Conservation (phyloP, 1,140 invertebrate species). For the Hypsibius dujardini region DNA sequence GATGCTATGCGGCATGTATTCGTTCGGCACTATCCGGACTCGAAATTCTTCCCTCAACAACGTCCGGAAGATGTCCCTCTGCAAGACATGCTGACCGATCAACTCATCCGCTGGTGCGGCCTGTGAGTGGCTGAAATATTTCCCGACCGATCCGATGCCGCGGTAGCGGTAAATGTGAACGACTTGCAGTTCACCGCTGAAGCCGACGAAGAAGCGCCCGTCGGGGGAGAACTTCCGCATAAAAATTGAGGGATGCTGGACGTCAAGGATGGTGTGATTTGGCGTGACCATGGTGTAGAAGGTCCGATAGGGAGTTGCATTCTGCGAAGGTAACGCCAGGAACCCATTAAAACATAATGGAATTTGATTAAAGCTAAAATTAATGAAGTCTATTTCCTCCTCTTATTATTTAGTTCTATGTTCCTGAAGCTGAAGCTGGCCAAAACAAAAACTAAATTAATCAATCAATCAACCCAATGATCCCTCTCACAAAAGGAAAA, state of each 20-base stretch:
- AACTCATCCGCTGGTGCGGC: slow-evolving; percentile 22
- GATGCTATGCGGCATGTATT: slow-evolving; percentile 26
- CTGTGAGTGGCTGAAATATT: slow-evolving; percentile 41
- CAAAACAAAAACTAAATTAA: no score
- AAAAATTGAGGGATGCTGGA: slow-evolving; percentile 83
- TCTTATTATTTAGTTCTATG: no score
- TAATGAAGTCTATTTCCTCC: no score
- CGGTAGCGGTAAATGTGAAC: slow-evolving; percentile 77
- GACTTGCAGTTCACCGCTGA: slow-evolving; percentile 77
- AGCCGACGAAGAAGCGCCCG: slow-evolving; percentile 75
- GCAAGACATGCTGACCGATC: not conserved
- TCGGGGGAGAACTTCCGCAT: slow-evolving; percentile 86
- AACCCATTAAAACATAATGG: no score
- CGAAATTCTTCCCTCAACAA: slow-evolving; percentile 20
- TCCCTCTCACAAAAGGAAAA: no score
- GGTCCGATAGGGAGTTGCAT: not conserved
- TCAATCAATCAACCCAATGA: no score
- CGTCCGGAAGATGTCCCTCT: slow-evolving; percentile 4
- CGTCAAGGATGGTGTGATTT: slow-evolving; percentile 75
- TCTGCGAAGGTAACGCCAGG: no score
- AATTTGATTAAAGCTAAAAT: no score
- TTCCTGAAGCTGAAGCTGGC: no score
- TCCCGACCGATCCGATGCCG: slow-evolving; percentile 67
- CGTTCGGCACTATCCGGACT: slow-evolving; percentile 23
- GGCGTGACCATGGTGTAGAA: slow-evolving; percentile 78